Evolutionary conservation across 2,888 invertebrate species (phyloP).

Genomic region (Allacma fusca): DNA sequence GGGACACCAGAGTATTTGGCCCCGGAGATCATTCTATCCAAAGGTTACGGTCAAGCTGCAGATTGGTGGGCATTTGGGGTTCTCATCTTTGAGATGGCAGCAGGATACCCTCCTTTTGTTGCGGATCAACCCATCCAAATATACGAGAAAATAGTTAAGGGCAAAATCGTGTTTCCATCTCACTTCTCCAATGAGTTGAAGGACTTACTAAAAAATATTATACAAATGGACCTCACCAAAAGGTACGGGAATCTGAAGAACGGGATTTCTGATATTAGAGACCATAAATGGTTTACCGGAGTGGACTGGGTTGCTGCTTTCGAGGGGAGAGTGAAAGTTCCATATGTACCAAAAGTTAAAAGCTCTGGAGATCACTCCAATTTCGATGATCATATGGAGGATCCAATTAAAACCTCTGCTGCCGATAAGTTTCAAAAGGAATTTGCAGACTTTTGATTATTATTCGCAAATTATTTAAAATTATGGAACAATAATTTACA

Average conservation of each 20-base stretch:
- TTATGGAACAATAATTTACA: too few species aligned
- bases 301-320: constrained; percentile 99
- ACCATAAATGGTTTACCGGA: constrained; percentile 98
- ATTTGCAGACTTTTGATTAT: constrained; percentile 48
- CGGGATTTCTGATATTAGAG: constrained; percentile 98
- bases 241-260: constrained; percentile 99
- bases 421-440: constrained; percentile 42
- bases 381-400: constrained; percentile 53
- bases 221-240: constrained; percentile 94
- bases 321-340: constrained; percentile 81
- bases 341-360: constrained; percentile 60
- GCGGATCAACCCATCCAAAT: constrained; percentile 91
- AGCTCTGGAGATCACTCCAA: constrained; percentile 61
- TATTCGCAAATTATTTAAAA: too few species aligned
- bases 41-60: constrained; percentile 90
- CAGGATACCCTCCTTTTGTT: constrained; percentile 93
- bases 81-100: constrained; percentile 86
- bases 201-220: constrained; percentile 82
- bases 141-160: constrained; percentile 92
- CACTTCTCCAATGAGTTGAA: constrained; percentile 83
- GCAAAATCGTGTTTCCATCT: constrained; percentile 85
- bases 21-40: too few species aligned
- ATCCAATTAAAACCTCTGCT: constrained; percentile 38
- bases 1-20: too few species aligned
- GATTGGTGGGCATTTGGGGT: constrained; percentile 95